Evolutionary conservation across 2,113 vertebrate species (phyloP).

Genomic region (Myocastor coypus): DNA sequence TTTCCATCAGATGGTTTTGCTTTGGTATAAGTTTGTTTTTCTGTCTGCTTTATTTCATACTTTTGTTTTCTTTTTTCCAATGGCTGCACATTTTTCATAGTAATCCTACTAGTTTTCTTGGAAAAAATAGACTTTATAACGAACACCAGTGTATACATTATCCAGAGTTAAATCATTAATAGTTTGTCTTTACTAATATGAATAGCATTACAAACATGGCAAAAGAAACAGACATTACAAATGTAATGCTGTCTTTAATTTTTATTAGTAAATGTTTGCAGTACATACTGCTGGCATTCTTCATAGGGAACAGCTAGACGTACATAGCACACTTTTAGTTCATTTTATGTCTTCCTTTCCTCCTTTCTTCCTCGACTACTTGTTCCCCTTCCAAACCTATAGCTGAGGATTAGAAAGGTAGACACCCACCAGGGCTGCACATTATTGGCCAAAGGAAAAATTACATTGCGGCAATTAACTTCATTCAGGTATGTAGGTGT

Average conservation of each 20-base stretch:
- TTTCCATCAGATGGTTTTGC: neutral
- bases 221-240: neutral
- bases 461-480: neutral
- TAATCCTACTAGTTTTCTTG: conserved; percentile 37
- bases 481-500: no score
- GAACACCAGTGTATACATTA: neutral
- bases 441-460: neutral
- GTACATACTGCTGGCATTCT: neutral
- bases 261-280: neutral
- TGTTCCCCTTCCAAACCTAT: neutral
- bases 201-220: neutral
- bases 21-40: neutral
- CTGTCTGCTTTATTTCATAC: neutral
- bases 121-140: conserved; percentile 47
- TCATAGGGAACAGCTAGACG: neutral
- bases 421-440: neutral
- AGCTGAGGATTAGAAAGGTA: no score
- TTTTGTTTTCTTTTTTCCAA: neutral
- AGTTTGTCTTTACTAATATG: neutral
- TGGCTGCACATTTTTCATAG: neutral
- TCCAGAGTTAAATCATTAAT: neutral
- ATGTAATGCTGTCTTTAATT: neutral
- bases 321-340: neutral
- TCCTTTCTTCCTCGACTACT: neutral
- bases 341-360: neutral